phyloP scores from a whole-genome alignment of 2,888 invertebrate species.

The Scelioninae gen. 2 region DNA sequence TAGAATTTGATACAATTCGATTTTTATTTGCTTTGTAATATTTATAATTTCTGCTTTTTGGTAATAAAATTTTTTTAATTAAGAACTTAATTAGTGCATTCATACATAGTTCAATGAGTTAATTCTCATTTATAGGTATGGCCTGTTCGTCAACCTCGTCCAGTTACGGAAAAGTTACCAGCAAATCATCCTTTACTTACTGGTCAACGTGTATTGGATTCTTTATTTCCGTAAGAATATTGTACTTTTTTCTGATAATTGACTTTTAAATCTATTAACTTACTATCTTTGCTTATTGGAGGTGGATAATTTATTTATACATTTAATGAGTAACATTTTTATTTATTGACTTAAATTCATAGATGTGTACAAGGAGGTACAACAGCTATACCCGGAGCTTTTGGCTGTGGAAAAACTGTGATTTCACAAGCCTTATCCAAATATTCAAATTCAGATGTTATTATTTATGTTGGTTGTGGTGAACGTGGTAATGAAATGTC shows the following conservation, averaged over 20 bases:
- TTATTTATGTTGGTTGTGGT: slow-evolving; percentile 99
- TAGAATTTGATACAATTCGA: too few relatives aligned
- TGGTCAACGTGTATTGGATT: slow-evolving; percentile 98
- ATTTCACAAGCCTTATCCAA: slow-evolving; percentile 99
- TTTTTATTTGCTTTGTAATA: too few relatives aligned
- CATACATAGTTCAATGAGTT: too few relatives aligned
- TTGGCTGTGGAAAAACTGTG: slow-evolving; percentile 99
- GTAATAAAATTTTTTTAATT: too few relatives aligned
- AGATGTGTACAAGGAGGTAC: slow-evolving; percentile 99
- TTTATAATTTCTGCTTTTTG: too few relatives aligned
- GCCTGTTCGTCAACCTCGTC: slow-evolving; percentile 99
- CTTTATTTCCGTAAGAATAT: slow-evolving; percentile 90
- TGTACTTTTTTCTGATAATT: neutral
- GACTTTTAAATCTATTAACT: too few relatives aligned
- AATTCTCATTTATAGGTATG: too few relatives aligned
- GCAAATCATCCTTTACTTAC: slow-evolving; percentile 99
- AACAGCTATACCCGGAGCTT: slow-evolving; percentile 99
- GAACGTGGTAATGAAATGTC: slow-evolving; percentile 99
- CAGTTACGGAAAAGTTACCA: slow-evolving; percentile 97
- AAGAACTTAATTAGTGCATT: too few relatives aligned
- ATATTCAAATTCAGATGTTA: slow-evolving; percentile 99
- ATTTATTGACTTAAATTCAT: slow-evolving; percentile 44
- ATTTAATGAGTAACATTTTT: too few relatives aligned
- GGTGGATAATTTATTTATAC: neutral
- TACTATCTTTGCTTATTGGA: too few relatives aligned